phyloP scores from a whole-genome alignment of 2,113 vertebrate genomes.

The Anthoscopus minutus region DNA sequence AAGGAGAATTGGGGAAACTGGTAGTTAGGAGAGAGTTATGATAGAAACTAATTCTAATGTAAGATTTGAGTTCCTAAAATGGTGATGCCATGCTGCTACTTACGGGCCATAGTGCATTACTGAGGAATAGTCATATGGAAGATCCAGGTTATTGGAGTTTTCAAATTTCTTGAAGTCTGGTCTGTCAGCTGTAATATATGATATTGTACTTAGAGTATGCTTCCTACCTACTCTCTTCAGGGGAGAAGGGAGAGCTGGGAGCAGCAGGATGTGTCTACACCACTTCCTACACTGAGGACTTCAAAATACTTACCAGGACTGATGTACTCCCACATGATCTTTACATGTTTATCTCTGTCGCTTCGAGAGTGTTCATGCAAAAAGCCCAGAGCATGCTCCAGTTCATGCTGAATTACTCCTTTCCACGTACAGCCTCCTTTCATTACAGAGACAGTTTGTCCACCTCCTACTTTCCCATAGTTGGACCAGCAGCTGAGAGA shows the following conservation, averaged over 20 bases:
- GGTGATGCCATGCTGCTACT: not conserved
- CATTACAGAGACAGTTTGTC: conserved; percentile 77
- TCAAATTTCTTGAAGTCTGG: conserved; percentile 53
- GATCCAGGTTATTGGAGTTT: conserved; percentile 51
- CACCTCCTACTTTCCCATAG: conserved; percentile 77
- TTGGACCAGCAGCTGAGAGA: conserved; percentile 79
- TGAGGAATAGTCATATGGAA: conserved; percentile 62
- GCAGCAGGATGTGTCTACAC: not conserved
- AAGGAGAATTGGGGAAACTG: not conserved
- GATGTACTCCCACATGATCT: conserved; percentile 82
- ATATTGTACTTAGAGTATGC: not conserved
- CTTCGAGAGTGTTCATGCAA: conserved; percentile 84
- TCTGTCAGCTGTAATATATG: conserved; percentile 45
- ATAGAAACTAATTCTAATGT: not conserved
- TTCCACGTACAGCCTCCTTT: conserved; percentile 79
- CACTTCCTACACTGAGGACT: not conserved
- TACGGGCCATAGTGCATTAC: conserved; percentile 69
- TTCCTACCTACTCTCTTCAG: not conserved
- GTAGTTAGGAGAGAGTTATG: not conserved
- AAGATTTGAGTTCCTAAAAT: not conserved
- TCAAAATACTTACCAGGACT: conserved; percentile 56
- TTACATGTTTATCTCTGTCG: conserved; percentile 78
- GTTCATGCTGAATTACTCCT: conserved; percentile 79
- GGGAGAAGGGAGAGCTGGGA: not conserved
- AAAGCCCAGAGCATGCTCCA: conserved; percentile 83